These are phyloP conservation scores for Lochmaea crataegi DNA, from an alignment of 2,888 invertebrate genomes.

Conservation along the genomic window DNA sequence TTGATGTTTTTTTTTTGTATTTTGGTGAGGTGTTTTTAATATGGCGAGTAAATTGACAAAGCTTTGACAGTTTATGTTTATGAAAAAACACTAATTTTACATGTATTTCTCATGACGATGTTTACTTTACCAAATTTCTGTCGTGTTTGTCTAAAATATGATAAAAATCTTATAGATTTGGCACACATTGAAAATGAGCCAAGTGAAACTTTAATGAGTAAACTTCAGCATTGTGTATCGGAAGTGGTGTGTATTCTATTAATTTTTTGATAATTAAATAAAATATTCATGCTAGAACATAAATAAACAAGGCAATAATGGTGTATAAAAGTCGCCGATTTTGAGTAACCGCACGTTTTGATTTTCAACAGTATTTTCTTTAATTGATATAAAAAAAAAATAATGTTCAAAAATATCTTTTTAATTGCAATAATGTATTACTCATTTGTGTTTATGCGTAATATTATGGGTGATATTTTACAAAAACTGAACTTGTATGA, in stretches of 20 bases:
- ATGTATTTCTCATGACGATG: constrained; percentile 56
- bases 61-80: constrained; percentile 56
- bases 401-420: background rate
- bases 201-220: constrained; percentile 58
- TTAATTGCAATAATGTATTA: background rate
- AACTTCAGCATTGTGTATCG: constrained; percentile 61
- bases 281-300: background rate
- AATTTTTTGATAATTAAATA: constrained; percentile 28
- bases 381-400: background rate
- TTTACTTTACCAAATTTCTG: constrained; percentile 62
- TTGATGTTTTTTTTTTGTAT: constrained; percentile 51
- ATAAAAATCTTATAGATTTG: constrained; percentile 60
- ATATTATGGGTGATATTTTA: background rate
- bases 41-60: constrained; percentile 60
- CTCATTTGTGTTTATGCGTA: background rate
- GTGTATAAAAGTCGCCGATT: background rate
- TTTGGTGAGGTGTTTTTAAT: constrained; percentile 53
- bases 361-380: background rate
- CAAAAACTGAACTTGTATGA: background rate
- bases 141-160: constrained; percentile 62
- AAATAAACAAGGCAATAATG: background rate
- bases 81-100: constrained; percentile 47
- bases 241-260: constrained; percentile 61
- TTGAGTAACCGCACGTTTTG: background rate
- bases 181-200: constrained; percentile 60